Evolutionary conservation across 1,140 invertebrate genomes (phyloP), one percentile per base, ranked within the genome.

Genomic region (Musca domestica): DNA sequence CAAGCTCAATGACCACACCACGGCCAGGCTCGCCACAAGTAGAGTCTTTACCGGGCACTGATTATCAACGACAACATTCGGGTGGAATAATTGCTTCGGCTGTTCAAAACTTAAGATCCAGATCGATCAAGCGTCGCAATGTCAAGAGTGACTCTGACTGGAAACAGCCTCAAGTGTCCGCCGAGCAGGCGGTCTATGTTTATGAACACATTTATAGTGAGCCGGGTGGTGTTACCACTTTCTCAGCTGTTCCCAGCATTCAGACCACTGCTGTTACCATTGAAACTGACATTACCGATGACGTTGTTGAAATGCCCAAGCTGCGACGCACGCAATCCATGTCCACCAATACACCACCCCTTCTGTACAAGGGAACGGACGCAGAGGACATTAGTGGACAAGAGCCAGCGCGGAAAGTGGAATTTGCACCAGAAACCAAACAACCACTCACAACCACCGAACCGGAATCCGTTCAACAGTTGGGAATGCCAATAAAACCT

Each of bases 61-160:
- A 61, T 46, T 41, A 15, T 52, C 51, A 67, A 14, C 49, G 34
- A n/a, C 23, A 61, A 46, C 67, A 27, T 25, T 61, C 56, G 14
- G 77, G 77, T 25, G 77, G 77, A 27, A 80, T 80, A 47, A 76
- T 80, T 20, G 74, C 77, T 7, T 74, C 76, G 0, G 77, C 77
- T 14, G 76, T 80, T 17, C 76, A 80, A 61, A 75, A 76, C 70
- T 64, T 80, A 20, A 71, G 77, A 15, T 77, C 77, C n/a, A 74
- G 77, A 67, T 80, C 77, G 9, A 76, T 80, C 46, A 77, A 75
- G 54, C 70, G 74, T 19, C 75, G 77, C 48, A 73, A 30, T 14
- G 49, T 34, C 17, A 51, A 51, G 5, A n/a, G 9, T 19, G 49
- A 51, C 49, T 47, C 46, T 2, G 19, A 66, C 56, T 20, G 20